Percentiles rank a stretch among this genome's conserved stretches.
phyloP scores from a whole-genome alignment of 2,797 vertebrate species.

The Vespertilio murinus region DNA sequence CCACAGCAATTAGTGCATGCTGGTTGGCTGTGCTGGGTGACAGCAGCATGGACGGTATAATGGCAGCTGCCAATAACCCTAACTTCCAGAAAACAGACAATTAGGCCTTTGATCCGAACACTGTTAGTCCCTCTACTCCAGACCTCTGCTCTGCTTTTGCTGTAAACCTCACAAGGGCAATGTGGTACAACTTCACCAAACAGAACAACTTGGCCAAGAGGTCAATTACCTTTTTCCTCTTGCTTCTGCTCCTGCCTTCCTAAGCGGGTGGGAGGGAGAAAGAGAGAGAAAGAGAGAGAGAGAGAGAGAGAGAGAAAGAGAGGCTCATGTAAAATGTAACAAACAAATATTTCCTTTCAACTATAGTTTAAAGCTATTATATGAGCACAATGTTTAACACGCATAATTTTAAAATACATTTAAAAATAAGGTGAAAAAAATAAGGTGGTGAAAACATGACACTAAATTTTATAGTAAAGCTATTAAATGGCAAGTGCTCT shows the following conservation, averaged over 20 bases:
- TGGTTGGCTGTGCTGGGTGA: conserved; percentile 89
- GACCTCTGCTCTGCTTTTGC: conserved; percentile 88
- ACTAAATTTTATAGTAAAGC: rapidly evolving
- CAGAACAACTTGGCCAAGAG: conserved; percentile 84
- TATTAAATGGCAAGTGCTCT: not conserved
- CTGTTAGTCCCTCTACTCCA: conserved; percentile 86
- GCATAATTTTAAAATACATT: not conserved
- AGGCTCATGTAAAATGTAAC: not conserved
- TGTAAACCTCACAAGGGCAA: conserved; percentile 89
- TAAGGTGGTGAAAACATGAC: not conserved
- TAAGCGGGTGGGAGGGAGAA: not conserved
- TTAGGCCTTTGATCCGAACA: conserved; percentile 89
- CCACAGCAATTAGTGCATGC: conserved; percentile 95
- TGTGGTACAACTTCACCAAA: conserved; percentile 86
- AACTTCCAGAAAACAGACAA: conserved; percentile 92
- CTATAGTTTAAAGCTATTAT: not conserved
- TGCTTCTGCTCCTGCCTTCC: not conserved
- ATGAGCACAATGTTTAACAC: not conserved
- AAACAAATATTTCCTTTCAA: not conserved
- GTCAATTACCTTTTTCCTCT: conserved; percentile 86
- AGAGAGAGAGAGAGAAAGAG: not conserved
- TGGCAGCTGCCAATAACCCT: conserved; percentile 98
- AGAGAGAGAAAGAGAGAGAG: not conserved
- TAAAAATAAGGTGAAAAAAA: not conserved
- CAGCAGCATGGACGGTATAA: conserved; percentile 86